These are phyloP conservation scores for Pristionchus arcanus DNA, from an alignment of 2,888 invertebrate species.

Conservation along the genomic window DNA sequence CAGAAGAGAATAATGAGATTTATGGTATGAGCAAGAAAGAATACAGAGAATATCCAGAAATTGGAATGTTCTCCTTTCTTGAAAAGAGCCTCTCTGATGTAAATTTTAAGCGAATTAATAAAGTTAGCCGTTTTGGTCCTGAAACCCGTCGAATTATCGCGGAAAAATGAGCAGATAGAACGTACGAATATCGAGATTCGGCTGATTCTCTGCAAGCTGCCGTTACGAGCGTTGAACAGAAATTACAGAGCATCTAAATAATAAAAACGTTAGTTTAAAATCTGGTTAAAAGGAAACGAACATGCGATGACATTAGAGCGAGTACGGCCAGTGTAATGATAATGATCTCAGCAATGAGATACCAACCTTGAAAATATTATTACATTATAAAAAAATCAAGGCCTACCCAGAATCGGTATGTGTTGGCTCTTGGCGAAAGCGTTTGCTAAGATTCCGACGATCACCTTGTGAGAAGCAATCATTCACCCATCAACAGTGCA, in stretches of 20 bases:
- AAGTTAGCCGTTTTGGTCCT: not conserved
- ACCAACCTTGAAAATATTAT: slow-evolving; percentile 39
- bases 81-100: not conserved
- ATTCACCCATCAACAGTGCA: too few species aligned
- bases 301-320: not conserved
- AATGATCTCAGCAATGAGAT: slow-evolving; percentile 35
- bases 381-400: too few species aligned
- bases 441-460: slow-evolving; percentile 33
- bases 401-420: slow-evolving; percentile 25
- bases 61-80: not conserved
- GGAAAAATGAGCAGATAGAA: accelerated
- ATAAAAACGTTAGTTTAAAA: not conserved
- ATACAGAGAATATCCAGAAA: not conserved
- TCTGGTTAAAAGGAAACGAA: not conserved
- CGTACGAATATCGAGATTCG: not conserved
- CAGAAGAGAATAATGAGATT: slow-evolving; percentile 21
- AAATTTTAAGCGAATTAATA: not conserved
- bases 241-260: not conserved
- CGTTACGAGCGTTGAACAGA: not conserved
- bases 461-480: not conserved
- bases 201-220: slow-evolving; percentile 20
- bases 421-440: slow-evolving; percentile 23
- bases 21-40: not conserved
- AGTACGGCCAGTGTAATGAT: slow-evolving; percentile 33
- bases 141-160: not conserved